Evolutionary conservation across 2,797 vertebrate species (phyloP).

Genomic region (Amblyraja radiata): DNA sequence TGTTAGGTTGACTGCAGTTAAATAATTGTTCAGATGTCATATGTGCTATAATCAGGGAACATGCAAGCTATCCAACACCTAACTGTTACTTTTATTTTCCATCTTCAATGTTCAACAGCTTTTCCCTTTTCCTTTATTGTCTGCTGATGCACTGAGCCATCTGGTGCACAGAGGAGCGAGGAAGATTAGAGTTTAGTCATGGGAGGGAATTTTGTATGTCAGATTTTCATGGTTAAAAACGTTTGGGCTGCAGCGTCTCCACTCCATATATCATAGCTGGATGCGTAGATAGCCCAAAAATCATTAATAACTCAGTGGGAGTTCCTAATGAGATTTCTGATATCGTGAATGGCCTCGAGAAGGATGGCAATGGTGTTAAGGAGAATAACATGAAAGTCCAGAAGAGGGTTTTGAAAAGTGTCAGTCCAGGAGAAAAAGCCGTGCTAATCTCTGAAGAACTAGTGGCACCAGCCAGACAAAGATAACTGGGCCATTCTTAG

Average conservation of each 20-base stretch:
- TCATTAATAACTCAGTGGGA: conserved; percentile 7
- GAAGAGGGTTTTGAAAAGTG: neutral
- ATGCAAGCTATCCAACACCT: conserved; percentile 18
- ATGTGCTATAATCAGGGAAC: conserved; percentile 24
- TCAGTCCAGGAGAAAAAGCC: neutral
- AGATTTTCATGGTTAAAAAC: conserved; percentile 11
- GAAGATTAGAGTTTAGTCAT: conserved; percentile 21
- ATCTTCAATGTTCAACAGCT: conserved; percentile 12
- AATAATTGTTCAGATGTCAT: conserved; percentile 34
- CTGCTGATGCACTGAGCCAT: conserved; percentile 18
- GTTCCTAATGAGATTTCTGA: conserved; percentile 31
- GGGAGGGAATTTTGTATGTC: conserved; percentile 20
- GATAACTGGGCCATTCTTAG: neutral
- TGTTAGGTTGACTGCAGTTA: conserved; percentile 25
- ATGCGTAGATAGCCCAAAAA: conserved; percentile 15
- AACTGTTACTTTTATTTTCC: conserved; percentile 30
- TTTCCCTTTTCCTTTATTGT: conserved; percentile 23
- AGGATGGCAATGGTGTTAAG: neutral
- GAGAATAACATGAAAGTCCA: conserved; percentile 18
- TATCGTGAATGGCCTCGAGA: neutral
- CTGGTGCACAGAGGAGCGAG: conserved; percentile 14
- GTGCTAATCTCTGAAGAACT: neutral
- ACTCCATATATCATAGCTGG: conserved; percentile 10
- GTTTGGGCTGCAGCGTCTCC: conserved; percentile 7
- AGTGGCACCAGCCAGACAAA: neutral